phyloP scores from a whole-genome alignment of 2,113 vertebrate species.

The Chlorodrepanis virens region DNA sequence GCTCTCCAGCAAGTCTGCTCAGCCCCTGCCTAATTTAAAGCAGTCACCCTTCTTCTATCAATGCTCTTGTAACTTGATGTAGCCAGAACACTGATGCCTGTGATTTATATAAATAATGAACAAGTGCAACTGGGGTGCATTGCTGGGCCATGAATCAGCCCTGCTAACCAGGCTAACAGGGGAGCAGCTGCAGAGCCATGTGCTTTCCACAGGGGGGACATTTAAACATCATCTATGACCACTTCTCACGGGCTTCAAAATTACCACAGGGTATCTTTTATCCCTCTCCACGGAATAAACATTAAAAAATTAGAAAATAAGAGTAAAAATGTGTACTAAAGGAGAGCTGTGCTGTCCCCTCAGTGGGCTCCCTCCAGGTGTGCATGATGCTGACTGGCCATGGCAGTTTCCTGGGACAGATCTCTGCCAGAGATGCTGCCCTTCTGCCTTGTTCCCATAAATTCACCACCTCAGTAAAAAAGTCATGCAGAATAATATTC shows the following conservation, averaged over 20 bases:
- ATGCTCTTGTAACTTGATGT: neutral
- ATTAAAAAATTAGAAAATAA: neutral
- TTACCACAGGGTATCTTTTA: neutral
- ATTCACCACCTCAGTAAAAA: neutral
- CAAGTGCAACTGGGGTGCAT: neutral
- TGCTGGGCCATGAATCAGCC: neutral
- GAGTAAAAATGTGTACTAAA: neutral
- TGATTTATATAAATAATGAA: conserved; percentile 19
- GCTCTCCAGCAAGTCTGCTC: neutral
- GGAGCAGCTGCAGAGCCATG: neutral
- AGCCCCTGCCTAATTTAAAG: neutral
- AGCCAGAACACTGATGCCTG: neutral
- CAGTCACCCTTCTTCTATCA: neutral
- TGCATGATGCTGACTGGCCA: accelerated
- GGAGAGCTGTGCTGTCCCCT: neutral
- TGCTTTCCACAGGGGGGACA: neutral
- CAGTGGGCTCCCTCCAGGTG: neutral
- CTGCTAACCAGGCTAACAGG: neutral
- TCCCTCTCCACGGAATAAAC: neutral
- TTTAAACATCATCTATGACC: neutral
- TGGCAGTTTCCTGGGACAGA: neutral
- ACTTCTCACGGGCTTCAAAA: neutral
- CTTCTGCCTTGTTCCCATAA: neutral
- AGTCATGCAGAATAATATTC: neutral
- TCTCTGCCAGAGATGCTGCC: neutral